These are phyloP conservation scores for Stegana nigrithorax DNA, from an alignment of 2,888 invertebrate species.

Conservation along the genomic window DNA sequence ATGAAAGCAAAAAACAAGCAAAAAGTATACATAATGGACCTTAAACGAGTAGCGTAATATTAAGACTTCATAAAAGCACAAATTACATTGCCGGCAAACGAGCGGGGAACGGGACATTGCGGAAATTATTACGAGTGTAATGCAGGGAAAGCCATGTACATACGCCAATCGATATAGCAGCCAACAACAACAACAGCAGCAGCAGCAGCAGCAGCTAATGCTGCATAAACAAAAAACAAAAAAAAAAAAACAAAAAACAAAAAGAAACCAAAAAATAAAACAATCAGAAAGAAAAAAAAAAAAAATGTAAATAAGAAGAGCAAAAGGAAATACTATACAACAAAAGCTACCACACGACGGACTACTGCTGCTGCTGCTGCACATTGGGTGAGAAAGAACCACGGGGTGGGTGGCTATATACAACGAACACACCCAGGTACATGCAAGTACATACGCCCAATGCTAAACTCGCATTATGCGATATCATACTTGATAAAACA, in stretches of 20 bases:
- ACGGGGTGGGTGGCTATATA: too few relatives aligned
- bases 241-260: background rate
- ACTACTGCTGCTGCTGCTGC: too few relatives aligned
- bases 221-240: slow-evolving; percentile 20
- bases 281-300: too few relatives aligned
- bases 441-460: too few relatives aligned
- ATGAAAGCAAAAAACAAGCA: background rate
- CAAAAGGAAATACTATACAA: too few relatives aligned
- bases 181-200: background rate
- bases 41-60: slow-evolving; percentile 57
- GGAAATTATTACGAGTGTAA: slow-evolving; percentile 21
- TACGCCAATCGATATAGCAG: background rate
- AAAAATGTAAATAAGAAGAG: too few relatives aligned
- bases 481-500: slow-evolving; percentile 68
- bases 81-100: slow-evolving; percentile 46
- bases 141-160: slow-evolving; percentile 7
- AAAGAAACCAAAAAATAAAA: background rate
- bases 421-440: background rate
- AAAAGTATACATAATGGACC: slow-evolving; percentile 30
- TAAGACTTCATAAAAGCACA: slow-evolving; percentile 61
- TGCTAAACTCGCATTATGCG: slow-evolving; percentile 58
- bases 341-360: too few relatives aligned
- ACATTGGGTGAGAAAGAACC: too few relatives aligned
- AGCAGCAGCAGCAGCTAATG: slow-evolving; percentile 21
- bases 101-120: slow-evolving; percentile 6